phyloP scores from a whole-genome alignment of 2,113 vertebrate species.

The Cricetomys ansorgei region DNA sequence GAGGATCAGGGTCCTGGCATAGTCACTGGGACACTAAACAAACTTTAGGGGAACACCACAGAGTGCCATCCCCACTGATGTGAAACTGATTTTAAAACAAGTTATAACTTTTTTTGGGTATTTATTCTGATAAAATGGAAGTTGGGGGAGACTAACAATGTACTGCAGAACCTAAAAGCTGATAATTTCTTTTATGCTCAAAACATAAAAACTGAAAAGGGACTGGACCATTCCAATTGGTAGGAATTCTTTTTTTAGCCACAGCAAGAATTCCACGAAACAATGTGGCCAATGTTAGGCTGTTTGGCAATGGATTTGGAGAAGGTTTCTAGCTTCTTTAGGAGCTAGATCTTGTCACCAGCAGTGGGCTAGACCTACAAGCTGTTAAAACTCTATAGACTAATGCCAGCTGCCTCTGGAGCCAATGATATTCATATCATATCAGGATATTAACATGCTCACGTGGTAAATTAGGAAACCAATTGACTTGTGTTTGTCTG shows the following conservation, averaged over 20 bases:
- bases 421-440: neutral
- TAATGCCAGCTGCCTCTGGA: neutral
- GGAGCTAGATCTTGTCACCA: neutral
- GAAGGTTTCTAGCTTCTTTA: slow-evolving; percentile 3
- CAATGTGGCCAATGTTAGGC: neutral
- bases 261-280: slow-evolving; percentile 10
- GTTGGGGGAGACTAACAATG: neutral
- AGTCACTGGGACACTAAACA: neutral
- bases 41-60: neutral
- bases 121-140: neutral
- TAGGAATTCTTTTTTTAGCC: neutral
- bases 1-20: neutral
- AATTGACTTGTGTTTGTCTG: slow-evolving; percentile 15
- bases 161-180: slow-evolving; percentile 24
- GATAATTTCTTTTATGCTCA: neutral
- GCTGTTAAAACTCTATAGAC: neutral
- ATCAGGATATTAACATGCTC: neutral
- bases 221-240: neutral
- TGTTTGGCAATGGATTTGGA: neutral
- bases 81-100: slow-evolving; percentile 21
- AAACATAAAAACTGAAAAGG: slow-evolving; percentile 12
- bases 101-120: neutral
- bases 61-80: neutral
- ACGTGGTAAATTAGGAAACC: neutral
- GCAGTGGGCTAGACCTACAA: neutral